Conservation (phyloP, 2,113 vertebrate genomes). For the Sula dactylatra region DNA sequence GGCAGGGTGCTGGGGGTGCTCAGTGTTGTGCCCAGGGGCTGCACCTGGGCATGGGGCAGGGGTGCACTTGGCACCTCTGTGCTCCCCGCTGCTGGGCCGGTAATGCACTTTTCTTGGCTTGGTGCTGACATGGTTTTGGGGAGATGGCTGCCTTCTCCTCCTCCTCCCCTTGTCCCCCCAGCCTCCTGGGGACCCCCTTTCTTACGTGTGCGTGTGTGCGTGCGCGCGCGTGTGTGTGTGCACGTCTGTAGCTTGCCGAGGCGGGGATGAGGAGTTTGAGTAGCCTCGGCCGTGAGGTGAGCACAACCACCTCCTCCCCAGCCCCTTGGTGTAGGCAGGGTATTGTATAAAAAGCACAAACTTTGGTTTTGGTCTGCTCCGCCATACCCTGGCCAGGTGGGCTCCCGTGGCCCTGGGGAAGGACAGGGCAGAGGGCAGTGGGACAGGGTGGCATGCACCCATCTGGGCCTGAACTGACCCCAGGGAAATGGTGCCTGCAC, state of each 20-base stretch:
- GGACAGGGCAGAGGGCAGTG: not conserved
- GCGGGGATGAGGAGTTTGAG: not conserved
- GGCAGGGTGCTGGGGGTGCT: not conserved
- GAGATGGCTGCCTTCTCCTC: not conserved
- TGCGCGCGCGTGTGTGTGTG: not conserved
- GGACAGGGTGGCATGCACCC: not conserved
- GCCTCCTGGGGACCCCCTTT: not conserved
- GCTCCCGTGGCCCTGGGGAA: not conserved
- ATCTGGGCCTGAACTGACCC: not conserved
- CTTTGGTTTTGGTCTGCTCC: not conserved
- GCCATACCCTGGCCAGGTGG: not conserved
- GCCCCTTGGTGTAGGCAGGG: slow-evolving; percentile 32
- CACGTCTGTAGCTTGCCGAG: not conserved
- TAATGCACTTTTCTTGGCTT: not conserved
- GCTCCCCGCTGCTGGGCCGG: rapidly evolving
- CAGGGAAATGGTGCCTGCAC: not conserved
- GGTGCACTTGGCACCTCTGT: not conserved
- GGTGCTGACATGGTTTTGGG: not conserved
- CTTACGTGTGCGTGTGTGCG: rapidly evolving
- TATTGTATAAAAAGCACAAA: slow-evolving; percentile 63
- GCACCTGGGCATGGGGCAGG: not conserved
- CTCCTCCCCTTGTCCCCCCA: not conserved
- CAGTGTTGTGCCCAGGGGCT: not conserved
- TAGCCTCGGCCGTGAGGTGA: rapidly evolving
- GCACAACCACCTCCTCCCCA: not conserved